Base-by-base conservation (phyloP, 2,797 vertebrate species). In the Lemur catta region DNA sequence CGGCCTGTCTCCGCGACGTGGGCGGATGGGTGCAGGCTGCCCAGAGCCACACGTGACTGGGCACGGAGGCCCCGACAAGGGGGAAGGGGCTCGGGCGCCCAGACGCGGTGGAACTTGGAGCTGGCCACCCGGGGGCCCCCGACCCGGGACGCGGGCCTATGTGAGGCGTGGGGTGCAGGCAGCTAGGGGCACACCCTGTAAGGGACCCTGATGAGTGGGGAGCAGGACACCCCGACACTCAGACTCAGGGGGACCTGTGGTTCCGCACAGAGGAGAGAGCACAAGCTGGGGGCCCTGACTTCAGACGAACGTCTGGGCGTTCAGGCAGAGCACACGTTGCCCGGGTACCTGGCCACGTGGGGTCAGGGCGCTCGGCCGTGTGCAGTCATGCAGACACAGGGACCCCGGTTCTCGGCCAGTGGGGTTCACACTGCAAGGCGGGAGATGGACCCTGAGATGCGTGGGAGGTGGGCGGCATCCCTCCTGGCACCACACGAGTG, bases 1-100 rank as follows among this genome's bases (percentile, higher is more conserved):
- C 85, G 10, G 93, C 30, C 93, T 96, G 95, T 96, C 95, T 96
- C 0, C 10, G 76, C 71, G 91, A 59, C 0, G 35, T 43, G 95
- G 96, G 96, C 15, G 75, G 96, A 75, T 0, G 24, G 95, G 84
- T 10, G 20, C 87, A 38, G 95, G n/a, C 94, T 41, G 55, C 94
- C 92, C 67, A 20, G 95, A 48, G 82, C 76, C 89, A 35, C 38
- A 46, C 72, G 84, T 84, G 89, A 90, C 75, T 74, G 65, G 79
- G 78, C 91, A 17, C 89, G 28, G 91, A 89, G 84, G 24, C 43
- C 43, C 46, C 2, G 71, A 38, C 35, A n/a, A n/a, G 81, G 52
- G 38, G 90, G 91, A 79, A 92, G 75, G 96, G 95, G 84, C 71
- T 22, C 20, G 0, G 3, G 91, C 17, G 17, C 79, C 93, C 96